Base-by-base conservation (phyloP, 2,113 vertebrate species). In the Chionodraco myersi region DNA sequence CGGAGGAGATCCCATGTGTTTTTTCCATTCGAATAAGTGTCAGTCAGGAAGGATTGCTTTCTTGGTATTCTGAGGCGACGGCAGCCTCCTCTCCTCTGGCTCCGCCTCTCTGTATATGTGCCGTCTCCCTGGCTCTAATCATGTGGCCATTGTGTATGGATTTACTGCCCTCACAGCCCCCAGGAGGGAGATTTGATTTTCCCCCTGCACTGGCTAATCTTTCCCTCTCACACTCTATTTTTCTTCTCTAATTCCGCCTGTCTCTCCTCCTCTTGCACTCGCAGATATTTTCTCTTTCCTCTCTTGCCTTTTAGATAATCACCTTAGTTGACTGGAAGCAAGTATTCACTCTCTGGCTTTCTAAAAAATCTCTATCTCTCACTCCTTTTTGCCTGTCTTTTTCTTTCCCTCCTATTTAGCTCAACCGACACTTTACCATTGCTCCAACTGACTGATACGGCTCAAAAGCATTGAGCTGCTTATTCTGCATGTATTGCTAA, bases 81-180 rank as follows among this genome's bases (percentile, higher is more conserved):
- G 72, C 67, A 66, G 54, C 68, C 30, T 70, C 61, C 45, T 56
- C 73, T 58, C 14, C 63, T 69, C 79, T 66, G 9, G 67, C 67
- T 66, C 73, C 45, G 54, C 76, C 74, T 78, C 80, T 82, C 70
- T 4, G 1, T 41, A 41, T 41, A 59, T 66, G 72, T 57, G 66
- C 81, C 71, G 79, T 90, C 85, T 88, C 75, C 41, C 79, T 79
- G 79, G 21, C 78, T 87, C 81, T 92, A 88, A 90, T 93, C 91
- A 90, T 90, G 75, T 89, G 79, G 82, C 82, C 86, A 85, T 88
- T 90, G 83, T 91, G 75, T 88, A 88, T 91, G 82, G 92, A 92
- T 93, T 91, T 89, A 89, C 88, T 92, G 81, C 88, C 90, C 84
- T 87, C 61, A 12, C 30, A 86, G 78, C 81, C 87, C 90, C 80